Evolutionary conservation across 2,113 vertebrate species (phyloP).

Genomic region (Dromaius novaehollandiae): DNA sequence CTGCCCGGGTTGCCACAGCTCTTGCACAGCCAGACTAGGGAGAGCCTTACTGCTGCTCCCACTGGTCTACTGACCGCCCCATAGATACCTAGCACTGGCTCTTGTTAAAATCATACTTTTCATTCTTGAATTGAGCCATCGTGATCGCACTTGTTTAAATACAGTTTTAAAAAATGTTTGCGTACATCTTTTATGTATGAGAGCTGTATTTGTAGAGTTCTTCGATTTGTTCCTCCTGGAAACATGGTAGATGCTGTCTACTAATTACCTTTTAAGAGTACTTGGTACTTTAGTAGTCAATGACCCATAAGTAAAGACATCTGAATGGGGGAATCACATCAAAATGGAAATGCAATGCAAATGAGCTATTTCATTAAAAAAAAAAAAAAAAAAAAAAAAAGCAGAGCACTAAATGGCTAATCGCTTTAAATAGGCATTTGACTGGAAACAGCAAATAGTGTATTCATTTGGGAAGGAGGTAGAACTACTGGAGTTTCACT

Average conservation of each 20-base stretch:
- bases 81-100: accelerated
- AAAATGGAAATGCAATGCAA: conserved; percentile 1
- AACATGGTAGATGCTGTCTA: not conserved
- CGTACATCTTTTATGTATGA: not conserved
- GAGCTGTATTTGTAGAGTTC: not conserved
- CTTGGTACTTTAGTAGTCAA: not conserved
- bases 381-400: not conserved
- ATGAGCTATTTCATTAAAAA: not conserved
- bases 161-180: not conserved
- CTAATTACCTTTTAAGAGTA: not conserved
- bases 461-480: not conserved
- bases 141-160: not conserved
- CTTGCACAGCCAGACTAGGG: not conserved
- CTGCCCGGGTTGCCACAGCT: not conserved
- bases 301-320: not conserved
- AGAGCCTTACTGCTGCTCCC: not conserved
- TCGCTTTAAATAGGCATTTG: conserved; percentile 46
- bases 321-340: not conserved
- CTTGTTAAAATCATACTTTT: not conserved
- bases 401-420: conserved; percentile 35
- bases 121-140: not conserved
- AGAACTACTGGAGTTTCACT: conserved; percentile 28
- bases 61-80: accelerated
- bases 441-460: conserved; percentile 17
- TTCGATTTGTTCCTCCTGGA: not conserved